A percentile compares a stretch with the other conserved stretches of the same genome.
phyloP scores from a whole-genome alignment of 1,140 invertebrate species.

The Megathymus violae region DNA sequence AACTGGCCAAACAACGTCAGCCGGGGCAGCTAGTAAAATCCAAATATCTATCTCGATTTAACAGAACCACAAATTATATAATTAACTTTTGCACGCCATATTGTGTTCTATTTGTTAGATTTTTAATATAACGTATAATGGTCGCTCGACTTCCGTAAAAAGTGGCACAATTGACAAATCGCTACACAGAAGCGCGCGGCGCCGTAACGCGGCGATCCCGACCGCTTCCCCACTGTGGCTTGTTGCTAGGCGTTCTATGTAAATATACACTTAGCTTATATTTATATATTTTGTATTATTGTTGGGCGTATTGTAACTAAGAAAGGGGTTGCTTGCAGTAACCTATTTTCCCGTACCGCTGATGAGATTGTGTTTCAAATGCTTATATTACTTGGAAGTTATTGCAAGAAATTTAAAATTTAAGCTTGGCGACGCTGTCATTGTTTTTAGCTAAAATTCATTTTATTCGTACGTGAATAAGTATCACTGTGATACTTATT shows the following conservation, averaged over 20 bases:
- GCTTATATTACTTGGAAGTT: slow-evolving; percentile 13
- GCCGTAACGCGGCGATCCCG: slow-evolving; percentile 9
- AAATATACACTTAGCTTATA: slow-evolving; percentile 7
- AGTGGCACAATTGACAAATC: slow-evolving; percentile 26
- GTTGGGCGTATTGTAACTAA: slow-evolving; percentile 26
- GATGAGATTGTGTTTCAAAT: slow-evolving; percentile 33
- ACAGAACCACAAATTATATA: background rate
- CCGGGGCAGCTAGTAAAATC: too few relatives aligned
- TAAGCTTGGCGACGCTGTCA: background rate
- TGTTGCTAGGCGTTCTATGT: slow-evolving; percentile 3
- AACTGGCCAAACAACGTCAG: too few relatives aligned
- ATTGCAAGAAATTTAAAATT: slow-evolving; percentile 10
- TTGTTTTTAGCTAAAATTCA: slow-evolving; percentile 3
- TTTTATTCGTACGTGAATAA: too few relatives aligned
- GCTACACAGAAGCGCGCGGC: slow-evolving; percentile 6
- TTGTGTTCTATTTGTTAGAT: slow-evolving; percentile 5
- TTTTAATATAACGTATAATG: slow-evolving; percentile 16
- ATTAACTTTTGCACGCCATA: background rate
- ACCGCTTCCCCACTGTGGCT: background rate
- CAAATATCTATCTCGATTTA: background rate
- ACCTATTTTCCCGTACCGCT: slow-evolving; percentile 27
- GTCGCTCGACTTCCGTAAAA: slow-evolving; percentile 23
- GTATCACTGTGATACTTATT: too few relatives aligned
- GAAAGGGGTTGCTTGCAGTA: slow-evolving; percentile 29
- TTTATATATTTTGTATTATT: slow-evolving; percentile 16